phyloP scores from a whole-genome alignment of 2,888 invertebrate species.

The Stegana nigrithorax region DNA sequence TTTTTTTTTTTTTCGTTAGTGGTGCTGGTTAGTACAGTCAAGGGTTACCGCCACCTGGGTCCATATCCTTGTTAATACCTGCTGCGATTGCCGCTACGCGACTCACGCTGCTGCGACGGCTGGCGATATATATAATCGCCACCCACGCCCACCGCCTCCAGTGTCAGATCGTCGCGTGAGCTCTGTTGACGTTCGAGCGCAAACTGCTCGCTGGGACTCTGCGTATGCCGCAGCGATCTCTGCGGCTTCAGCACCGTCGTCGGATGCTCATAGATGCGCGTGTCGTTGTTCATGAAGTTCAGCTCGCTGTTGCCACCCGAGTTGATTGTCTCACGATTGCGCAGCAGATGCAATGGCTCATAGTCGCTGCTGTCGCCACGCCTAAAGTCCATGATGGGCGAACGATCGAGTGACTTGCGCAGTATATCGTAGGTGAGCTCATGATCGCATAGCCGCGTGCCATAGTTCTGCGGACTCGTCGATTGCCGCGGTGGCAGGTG shows the following conservation, averaged over 20 bases:
- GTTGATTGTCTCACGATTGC: constrained; percentile 65
- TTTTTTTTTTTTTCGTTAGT: constrained; percentile 19
- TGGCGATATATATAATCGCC: constrained; percentile 56
- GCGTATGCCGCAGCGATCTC: constrained; percentile 44
- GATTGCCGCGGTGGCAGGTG: constrained; percentile 54
- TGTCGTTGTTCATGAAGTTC: constrained; percentile 66
- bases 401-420: constrained; percentile 62
- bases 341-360: constrained; percentile 53
- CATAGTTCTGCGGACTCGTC: constrained; percentile 66
- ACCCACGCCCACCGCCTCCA: constrained; percentile 42
- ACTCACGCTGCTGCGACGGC: constrained; percentile 38
- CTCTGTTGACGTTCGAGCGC: constrained; percentile 46
- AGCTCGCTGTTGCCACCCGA: constrained; percentile 65
- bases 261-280: constrained; percentile 64
- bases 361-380: constrained; percentile 62
- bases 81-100: constrained; percentile 54
- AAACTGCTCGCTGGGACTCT: constrained; percentile 55
- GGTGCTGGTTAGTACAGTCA: constrained; percentile 3
- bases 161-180: constrained; percentile 57
- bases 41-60: constrained; percentile 16
- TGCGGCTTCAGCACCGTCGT: constrained; percentile 55
- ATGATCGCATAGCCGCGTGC: constrained; percentile 67
- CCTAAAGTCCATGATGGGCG: constrained; percentile 65
- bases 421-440: constrained; percentile 67
- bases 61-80: constrained; percentile 57